Base-by-base conservation (phyloP, 1,140 invertebrate species). In the Drosophila bifasciata region DNA sequence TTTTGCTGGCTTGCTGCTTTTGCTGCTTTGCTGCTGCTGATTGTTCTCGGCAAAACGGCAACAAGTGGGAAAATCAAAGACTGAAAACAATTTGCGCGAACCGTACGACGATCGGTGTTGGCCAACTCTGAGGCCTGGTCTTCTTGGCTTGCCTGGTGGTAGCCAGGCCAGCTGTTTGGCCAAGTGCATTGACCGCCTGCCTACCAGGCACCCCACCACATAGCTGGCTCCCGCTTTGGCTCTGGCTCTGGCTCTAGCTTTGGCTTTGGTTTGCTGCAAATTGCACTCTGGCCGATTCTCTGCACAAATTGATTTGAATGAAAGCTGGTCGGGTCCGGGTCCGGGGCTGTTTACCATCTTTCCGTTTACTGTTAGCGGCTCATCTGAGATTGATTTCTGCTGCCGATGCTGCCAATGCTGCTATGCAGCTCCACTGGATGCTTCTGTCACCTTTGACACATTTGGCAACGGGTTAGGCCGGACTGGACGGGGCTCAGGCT, bases 31-130 rank as follows among this genome's bases (percentile, higher is more conserved):
- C 48, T 52, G 63, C 49, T 67, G 60, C 56, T 74, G 50, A 73
- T 63, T 73, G 68, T 46, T 73, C 68, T 63, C 51, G 16, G 64
- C 25, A 25, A 25, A 17, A 49, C 5, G 36, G 45, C 55, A 56
- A 44, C 58, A 60, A 71, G 68, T 69, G 66, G 62, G 55, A 69
- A 74, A 36, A 36, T 11, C 32, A 50, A 40, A 8, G 56, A n/a
- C 67, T 64, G 68, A 85, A 88, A 85, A 85, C 83, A 86, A 85
- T 85, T 85, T 85, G 74, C 83, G 62, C 63, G 79, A 81, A 86
- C 83, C 74, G 79, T 83, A 79, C 76, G 48, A 58, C 48, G 32
- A 36, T 36, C 59, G 53, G 60, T 43, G 52, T 36, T 59, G 64
- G 45, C 45, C 69, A 45, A 41, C 67, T 44, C 36, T 57, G 16